phyloP scores from a whole-genome alignment of 2,888 invertebrate genomes.

The Andrena fulva region DNA sequence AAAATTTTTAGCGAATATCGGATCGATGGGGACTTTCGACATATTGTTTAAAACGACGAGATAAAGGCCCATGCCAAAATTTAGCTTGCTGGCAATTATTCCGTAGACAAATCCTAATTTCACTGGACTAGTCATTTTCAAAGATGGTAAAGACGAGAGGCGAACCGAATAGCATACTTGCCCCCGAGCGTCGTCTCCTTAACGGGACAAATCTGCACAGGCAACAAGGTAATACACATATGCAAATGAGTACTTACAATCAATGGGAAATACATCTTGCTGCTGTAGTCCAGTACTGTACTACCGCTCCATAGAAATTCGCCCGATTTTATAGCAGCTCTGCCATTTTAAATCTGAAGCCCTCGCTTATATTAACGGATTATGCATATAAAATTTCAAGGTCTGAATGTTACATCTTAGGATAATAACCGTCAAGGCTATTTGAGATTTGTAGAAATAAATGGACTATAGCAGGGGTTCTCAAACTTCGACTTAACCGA shows the following conservation, averaged over 20 bases:
- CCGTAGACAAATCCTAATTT: too few relatives aligned
- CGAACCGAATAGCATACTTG: too few relatives aligned
- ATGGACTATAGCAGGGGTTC: neutral
- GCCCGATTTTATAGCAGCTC: constrained; percentile 43
- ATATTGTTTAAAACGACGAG: too few relatives aligned
- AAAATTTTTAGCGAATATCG: too few relatives aligned
- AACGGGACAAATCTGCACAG: too few relatives aligned
- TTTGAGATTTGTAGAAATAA: constrained; percentile 7
- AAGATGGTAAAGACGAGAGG: too few relatives aligned
- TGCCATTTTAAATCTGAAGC: constrained; percentile 24
- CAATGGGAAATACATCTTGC: constrained; percentile 51
- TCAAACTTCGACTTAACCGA: too few relatives aligned
- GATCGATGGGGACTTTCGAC: too few relatives aligned
- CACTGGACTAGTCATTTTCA: too few relatives aligned
- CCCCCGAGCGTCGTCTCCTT: too few relatives aligned
- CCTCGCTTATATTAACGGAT: constrained; percentile 46
- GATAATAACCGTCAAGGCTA: constrained; percentile 40
- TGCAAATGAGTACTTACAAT: constrained; percentile 48
- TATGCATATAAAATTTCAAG: constrained; percentile 63
- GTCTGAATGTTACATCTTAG: constrained; percentile 15
- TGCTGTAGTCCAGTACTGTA: constrained; percentile 3
- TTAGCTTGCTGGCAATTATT: too few relatives aligned
- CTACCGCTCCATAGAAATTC: constrained; percentile 14
- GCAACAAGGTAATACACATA: neutral
- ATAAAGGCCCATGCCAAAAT: too few relatives aligned